Evolutionary conservation across 2,113 vertebrate genomes (phyloP).

Genomic region (Mesitornis unicolor): DNA sequence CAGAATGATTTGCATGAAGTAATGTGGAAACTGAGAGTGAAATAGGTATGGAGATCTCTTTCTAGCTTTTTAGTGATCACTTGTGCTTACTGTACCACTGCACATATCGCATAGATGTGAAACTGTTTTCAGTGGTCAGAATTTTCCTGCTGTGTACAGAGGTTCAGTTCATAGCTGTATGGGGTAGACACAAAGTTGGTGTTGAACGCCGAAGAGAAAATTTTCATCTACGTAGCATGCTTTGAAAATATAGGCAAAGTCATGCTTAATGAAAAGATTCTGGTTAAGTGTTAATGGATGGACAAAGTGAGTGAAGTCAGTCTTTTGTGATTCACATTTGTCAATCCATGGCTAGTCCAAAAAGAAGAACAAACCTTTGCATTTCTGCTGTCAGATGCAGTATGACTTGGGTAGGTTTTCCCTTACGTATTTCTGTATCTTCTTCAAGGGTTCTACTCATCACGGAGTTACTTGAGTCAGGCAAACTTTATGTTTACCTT

Average conservation of each 20-base stretch:
- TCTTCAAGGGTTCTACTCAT: neutral
- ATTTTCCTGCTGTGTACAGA: neutral
- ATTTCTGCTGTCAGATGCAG: neutral
- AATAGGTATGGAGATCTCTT: neutral
- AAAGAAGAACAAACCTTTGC: neutral
- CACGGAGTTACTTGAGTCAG: neutral
- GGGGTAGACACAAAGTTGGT: neutral
- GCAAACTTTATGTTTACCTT: neutral
- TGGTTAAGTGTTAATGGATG: accelerated
- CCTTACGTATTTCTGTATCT: neutral
- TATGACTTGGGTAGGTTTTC: neutral
- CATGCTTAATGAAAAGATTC: neutral
- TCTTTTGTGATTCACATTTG: neutral
- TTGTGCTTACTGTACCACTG: neutral
- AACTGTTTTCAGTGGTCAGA: neutral
- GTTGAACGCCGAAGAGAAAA: neutral
- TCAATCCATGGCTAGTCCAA: neutral
- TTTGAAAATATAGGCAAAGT: neutral
- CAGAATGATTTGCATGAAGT: neutral
- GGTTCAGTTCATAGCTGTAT: neutral
- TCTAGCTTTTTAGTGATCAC: neutral
- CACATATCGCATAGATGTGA: neutral
- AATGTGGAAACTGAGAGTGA: neutral
- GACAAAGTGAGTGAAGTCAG: neutral
- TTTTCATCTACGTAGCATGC: neutral